Conservation (phyloP, 2,797 vertebrate genomes). For the Halcyon chelicuti region DNA sequence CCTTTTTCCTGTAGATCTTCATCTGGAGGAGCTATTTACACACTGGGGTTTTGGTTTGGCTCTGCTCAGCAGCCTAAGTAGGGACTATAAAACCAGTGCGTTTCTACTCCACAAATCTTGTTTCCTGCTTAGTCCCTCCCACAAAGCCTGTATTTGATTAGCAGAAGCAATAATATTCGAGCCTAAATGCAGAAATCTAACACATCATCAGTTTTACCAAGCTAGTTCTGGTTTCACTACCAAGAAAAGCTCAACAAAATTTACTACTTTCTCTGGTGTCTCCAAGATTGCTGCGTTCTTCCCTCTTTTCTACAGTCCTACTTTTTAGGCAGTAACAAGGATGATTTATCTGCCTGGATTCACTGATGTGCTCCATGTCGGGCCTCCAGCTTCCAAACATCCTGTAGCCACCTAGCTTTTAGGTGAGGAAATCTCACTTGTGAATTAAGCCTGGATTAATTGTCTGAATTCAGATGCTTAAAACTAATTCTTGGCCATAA, state of each 20-base stretch:
- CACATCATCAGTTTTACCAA: background rate
- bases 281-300: background rate
- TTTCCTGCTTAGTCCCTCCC: background rate
- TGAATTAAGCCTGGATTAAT: background rate
- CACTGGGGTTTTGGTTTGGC: background rate
- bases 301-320: background rate
- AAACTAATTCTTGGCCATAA: background rate
- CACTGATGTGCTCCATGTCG: background rate
- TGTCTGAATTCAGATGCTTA: background rate
- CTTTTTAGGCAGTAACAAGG: background rate
- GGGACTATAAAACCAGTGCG: background rate
- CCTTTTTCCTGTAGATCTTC: background rate
- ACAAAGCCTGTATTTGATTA: constrained; percentile 10
- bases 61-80: background rate
- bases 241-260: background rate
- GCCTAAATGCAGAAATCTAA: background rate
- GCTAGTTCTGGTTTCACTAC: constrained; percentile 1
- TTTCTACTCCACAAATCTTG: background rate
- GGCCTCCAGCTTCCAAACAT: background rate
- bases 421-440: background rate
- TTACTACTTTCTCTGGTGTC: background rate
- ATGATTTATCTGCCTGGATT: background rate
- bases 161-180: background rate
- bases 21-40: background rate
- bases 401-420: background rate